phyloP scores from a whole-genome alignment of 2,113 vertebrate genomes.

The Gobiocypris rarus region DNA sequence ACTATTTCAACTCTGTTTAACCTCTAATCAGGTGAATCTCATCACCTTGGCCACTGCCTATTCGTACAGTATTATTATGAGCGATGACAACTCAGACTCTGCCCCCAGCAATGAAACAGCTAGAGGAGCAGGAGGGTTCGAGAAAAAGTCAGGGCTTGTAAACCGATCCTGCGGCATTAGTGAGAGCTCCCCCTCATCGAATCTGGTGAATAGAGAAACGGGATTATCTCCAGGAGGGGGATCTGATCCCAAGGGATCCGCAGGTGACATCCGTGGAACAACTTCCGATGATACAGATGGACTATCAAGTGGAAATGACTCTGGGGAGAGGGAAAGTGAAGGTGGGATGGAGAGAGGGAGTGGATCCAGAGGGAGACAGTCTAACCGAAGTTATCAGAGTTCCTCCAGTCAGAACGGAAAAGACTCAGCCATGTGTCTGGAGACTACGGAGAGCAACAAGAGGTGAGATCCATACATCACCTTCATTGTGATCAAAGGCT shows the following conservation, averaged over 20 bases:
- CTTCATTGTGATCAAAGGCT: no score
- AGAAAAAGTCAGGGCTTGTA: constrained; percentile 40
- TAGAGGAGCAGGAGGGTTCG: constrained; percentile 55
- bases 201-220: neutral
- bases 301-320: constrained; percentile 87
- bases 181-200: constrained; percentile 27
- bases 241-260: constrained; percentile 63
- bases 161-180: neutral
- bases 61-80: constrained; percentile 75
- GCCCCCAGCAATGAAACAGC: constrained; percentile 63
- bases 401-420: constrained; percentile 84
- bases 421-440: constrained; percentile 85
- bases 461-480: constrained; percentile 68
- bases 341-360: constrained; percentile 66
- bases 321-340: constrained; percentile 81
- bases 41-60: constrained; percentile 54
- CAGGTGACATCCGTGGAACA: constrained; percentile 60
- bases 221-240: constrained; percentile 60
- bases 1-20: neutral
- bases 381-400: constrained; percentile 80
- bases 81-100: constrained; percentile 76
- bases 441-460: constrained; percentile 86
- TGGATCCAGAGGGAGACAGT: constrained; percentile 71
- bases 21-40: constrained; percentile 26
- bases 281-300: constrained; percentile 84